phyloP scores from a whole-genome alignment of 2,797 vertebrate genomes.

The Lepus townsendii region DNA sequence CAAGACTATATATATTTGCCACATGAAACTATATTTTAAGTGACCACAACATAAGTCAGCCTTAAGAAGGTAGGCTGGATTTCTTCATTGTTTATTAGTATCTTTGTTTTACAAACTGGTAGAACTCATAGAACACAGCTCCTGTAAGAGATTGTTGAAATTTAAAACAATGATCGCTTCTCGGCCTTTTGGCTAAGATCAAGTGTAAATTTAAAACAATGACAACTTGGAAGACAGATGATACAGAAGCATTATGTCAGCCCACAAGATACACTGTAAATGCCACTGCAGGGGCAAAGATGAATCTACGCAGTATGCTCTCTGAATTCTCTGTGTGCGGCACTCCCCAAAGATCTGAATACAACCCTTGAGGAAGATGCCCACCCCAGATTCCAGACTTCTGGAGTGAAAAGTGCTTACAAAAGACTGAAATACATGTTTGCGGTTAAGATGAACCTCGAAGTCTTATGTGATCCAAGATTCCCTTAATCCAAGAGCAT shows the following conservation, averaged over 20 bases:
- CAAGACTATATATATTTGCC: neutral
- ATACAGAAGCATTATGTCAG: neutral
- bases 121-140: neutral
- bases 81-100: neutral
- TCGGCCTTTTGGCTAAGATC: no score
- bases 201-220: neutral
- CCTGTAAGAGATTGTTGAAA: neutral
- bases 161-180: neutral
- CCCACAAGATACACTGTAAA: neutral
- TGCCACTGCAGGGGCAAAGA: neutral
- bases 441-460: neutral
- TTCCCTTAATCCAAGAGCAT: neutral
- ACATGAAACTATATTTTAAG: neutral
- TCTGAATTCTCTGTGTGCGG: neutral
- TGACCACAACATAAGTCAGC: accelerated
- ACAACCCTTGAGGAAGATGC: neutral
- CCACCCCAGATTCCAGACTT: neutral
- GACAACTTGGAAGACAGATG: neutral
- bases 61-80: neutral
- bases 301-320: neutral
- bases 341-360: neutral
- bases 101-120: neutral
- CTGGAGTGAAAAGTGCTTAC: neutral
- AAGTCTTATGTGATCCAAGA: neutral
- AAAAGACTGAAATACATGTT: neutral